phyloP scores from a whole-genome alignment of 2,888 invertebrate species.

The Oscheius onirici region DNA sequence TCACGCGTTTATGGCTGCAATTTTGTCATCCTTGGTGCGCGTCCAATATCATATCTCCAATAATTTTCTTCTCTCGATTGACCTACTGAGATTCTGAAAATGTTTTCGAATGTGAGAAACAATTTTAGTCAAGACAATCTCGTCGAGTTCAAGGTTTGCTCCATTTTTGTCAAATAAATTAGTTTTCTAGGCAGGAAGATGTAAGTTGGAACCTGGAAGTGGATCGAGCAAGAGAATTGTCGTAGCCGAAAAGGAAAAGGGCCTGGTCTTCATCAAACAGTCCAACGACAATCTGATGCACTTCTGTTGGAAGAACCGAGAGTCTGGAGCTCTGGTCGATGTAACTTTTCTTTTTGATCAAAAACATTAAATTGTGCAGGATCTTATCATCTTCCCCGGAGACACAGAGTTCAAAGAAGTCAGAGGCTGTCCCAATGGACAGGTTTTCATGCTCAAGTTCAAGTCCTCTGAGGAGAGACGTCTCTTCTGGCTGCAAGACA shows the following conservation, averaged over 20 bases:
- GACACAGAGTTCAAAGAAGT: conserved; percentile 96
- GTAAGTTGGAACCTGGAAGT: conserved; percentile 58
- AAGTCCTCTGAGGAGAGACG: conserved; percentile 90
- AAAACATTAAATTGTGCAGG: conserved; percentile 75
- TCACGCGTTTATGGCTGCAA: no score
- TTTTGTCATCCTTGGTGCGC: no score
- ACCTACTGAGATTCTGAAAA: background rate
- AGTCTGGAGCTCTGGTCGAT: conserved; percentile 90
- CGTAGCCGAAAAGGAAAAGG: conserved; percentile 79
- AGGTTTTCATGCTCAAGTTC: conserved; percentile 94
- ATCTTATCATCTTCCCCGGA: conserved; percentile 96
- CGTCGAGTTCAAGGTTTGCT: conserved; percentile 1
- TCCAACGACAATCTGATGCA: conserved; percentile 97
- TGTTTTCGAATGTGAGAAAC: background rate
- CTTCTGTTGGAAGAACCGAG: conserved; percentile 99
- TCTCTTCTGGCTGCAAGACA: conserved; percentile 98
- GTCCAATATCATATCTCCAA: no score
- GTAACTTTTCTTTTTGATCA: conserved; percentile 72
- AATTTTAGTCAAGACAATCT: background rate
- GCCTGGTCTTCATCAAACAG: conserved; percentile 91
- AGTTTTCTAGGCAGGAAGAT: conserved; percentile 58
- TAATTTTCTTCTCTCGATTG: no score
- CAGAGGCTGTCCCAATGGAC: conserved; percentile 87
- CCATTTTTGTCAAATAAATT: background rate
- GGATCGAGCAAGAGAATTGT: conserved; percentile 68